Conservation (phyloP, 2,113 vertebrate species). For the Ceuthmochares aereus region DNA sequence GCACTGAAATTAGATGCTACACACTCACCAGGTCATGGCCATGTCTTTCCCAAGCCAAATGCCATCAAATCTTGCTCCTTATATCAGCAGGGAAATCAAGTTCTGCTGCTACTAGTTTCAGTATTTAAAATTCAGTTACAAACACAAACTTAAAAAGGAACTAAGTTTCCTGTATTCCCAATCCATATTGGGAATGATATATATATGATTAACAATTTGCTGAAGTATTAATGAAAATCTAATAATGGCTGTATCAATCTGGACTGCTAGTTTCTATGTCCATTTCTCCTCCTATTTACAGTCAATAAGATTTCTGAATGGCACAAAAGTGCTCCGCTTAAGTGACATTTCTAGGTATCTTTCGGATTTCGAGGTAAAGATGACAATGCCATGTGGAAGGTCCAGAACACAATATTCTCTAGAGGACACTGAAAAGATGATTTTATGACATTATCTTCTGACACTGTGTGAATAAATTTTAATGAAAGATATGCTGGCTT, state of each 20-base stretch:
- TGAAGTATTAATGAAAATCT: neutral
- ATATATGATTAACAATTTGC: neutral
- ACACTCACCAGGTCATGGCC: neutral
- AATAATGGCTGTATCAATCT: neutral
- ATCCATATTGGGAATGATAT: neutral
- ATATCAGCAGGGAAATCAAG: neutral
- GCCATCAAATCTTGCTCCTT: neutral
- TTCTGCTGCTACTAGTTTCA: neutral
- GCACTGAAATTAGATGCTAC: neutral
- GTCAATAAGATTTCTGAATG: slow-evolving; percentile 11
- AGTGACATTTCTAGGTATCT: neutral
- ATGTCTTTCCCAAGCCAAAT: neutral
- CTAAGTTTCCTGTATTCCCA: neutral
- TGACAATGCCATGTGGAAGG: neutral
- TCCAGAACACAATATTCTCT: neutral
- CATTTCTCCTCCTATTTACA: slow-evolving; percentile 21
- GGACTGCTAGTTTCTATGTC: neutral
- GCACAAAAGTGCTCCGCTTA: neutral
- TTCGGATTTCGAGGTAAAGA: neutral
- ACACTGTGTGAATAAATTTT: slow-evolving; percentile 46
- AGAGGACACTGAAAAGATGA: slow-evolving; percentile 32
- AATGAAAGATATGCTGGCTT: slow-evolving; percentile 36
- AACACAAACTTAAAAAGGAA: neutral
- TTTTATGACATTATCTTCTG: slow-evolving; percentile 40
- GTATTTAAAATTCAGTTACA: neutral